Evolutionary conservation across 2,113 vertebrate species (phyloP).

Genomic region (Beaufortia kweichowensis): DNA sequence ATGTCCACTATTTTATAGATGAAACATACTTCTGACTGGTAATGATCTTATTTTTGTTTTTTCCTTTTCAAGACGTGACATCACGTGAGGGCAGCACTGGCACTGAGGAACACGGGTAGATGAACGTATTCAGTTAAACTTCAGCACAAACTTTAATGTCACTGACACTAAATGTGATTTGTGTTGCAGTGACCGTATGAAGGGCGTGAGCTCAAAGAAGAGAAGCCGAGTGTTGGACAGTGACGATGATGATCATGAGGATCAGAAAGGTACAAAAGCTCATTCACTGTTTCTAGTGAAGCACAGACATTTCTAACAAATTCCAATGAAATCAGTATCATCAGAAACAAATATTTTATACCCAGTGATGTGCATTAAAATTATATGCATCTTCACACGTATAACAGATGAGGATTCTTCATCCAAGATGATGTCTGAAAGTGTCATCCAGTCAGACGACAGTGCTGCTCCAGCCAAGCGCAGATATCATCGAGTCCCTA

Average conservation of each 20-base stretch:
- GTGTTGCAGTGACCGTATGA: constrained; percentile 22
- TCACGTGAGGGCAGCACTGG: constrained; percentile 16
- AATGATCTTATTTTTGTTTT: background rate
- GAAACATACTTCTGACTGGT: background rate
- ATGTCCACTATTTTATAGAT: background rate
- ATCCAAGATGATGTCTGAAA: constrained; percentile 28
- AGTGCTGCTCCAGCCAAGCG: constrained; percentile 73
- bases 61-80: constrained; percentile 28
- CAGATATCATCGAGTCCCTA: constrained; percentile 75
- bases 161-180: background rate
- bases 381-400: background rate
- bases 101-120: constrained; percentile 38
- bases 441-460: constrained; percentile 64
- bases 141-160: background rate
- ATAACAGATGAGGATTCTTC: constrained; percentile 47
- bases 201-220: constrained; percentile 61
- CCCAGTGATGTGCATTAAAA: background rate
- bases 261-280: constrained; percentile 63
- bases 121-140: too few species aligned
- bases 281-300: too few species aligned
- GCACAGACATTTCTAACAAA: background rate
- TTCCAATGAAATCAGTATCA: background rate
- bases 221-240: constrained; percentile 77
- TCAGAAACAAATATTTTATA: background rate
- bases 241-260: constrained; percentile 59